These are phyloP conservation scores for Panagrolaimus sp. DNA, from an alignment of 1,140 invertebrate genomes.

Conservation along the genomic window DNA sequence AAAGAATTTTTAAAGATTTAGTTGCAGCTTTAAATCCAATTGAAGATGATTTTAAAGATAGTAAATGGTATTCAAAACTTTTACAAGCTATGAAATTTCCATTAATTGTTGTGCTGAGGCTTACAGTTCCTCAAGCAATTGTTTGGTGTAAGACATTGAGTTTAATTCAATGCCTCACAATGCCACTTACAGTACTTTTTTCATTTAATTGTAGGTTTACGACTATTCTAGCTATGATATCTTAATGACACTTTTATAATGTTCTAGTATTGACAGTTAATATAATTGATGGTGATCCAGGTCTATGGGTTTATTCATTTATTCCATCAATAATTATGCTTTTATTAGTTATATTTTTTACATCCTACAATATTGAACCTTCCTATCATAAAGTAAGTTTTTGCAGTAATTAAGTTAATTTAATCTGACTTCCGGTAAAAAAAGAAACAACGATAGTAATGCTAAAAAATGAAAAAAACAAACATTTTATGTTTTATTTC, in stretches of 20 bases:
- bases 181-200: background rate
- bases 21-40: too few relatives aligned
- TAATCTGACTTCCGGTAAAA: too few relatives aligned
- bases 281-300: background rate
- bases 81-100: slow-evolving; percentile 17
- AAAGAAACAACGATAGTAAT: too few relatives aligned
- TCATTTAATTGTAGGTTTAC: slow-evolving; percentile 13
- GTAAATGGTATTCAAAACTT: slow-evolving; percentile 5
- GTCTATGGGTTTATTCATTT: slow-evolving; percentile 3
- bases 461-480: too few relatives aligned
- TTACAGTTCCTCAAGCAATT: slow-evolving; percentile 6
- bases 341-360: background rate
- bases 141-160: slow-evolving; percentile 13
- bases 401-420: too few relatives aligned
- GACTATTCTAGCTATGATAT: background rate
- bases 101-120: background rate
- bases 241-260: slow-evolving; percentile 11
- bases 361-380: slow-evolving; percentile 1
- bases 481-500: too few relatives aligned
- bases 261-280: background rate
- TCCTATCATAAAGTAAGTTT: slow-evolving; percentile 12
- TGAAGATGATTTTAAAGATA: too few relatives aligned
- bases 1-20: too few relatives aligned
- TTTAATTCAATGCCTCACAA: background rate
- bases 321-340: background rate